phyloP scores from a whole-genome alignment of 1,140 invertebrate genomes.

The Diorhabda sublineata region DNA sequence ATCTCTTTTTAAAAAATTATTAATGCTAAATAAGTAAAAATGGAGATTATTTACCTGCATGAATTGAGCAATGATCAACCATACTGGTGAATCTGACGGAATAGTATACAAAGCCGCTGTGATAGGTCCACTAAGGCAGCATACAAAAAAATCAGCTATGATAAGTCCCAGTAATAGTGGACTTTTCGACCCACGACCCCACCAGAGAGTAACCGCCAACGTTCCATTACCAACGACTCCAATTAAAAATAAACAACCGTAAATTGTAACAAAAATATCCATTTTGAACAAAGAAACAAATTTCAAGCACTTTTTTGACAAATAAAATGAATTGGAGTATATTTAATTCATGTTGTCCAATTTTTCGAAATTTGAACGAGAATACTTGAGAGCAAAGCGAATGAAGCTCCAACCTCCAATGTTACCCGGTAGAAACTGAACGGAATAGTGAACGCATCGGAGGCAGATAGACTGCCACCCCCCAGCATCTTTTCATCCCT shows the following conservation, averaged over 20 bases:
- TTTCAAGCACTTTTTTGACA: background rate
- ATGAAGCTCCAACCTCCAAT: slow-evolving; percentile 2
- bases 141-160: slow-evolving; percentile 14
- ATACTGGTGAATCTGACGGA: background rate
- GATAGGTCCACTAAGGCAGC: slow-evolving; percentile 4
- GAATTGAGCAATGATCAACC: background rate
- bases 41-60: background rate
- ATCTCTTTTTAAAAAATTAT: too few relatives aligned
- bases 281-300: background rate
- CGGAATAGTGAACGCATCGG: slow-evolving; percentile 5
- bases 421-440: slow-evolving; percentile 9
- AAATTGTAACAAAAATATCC: slow-evolving; percentile 13
- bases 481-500: slow-evolving; percentile 19
- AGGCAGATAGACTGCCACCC: slow-evolving; percentile 18
- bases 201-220: slow-evolving; percentile 12
- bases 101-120: background rate
- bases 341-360: background rate
- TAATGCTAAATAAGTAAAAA: too few relatives aligned
- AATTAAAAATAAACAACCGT: slow-evolving; percentile 15
- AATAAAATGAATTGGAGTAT: background rate
- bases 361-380: background rate
- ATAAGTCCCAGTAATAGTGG: slow-evolving; percentile 15
- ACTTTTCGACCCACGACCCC: slow-evolving; percentile 16
- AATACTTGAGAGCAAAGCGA: slow-evolving; percentile 3
- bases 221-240: slow-evolving; percentile 15